Evolutionary conservation across 2,113 vertebrate genomes (phyloP), one percentile per base, ranked within the genome.

Genomic region (Periophthalmodon schlosseri): DNA sequence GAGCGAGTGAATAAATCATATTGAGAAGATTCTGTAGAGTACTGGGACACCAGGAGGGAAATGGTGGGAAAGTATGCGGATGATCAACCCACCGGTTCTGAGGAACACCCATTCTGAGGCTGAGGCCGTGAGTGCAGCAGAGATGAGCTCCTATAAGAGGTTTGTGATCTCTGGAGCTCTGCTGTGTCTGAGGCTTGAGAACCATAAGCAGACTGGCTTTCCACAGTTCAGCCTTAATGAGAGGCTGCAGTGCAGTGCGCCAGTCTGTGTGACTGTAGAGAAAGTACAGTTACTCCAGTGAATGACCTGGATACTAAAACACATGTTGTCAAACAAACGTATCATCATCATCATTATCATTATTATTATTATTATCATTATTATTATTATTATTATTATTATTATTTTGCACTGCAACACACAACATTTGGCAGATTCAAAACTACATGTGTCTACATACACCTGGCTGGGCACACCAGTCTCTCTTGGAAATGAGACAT

Each of bases 1-100:
- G 24, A 28, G 15, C 68, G 34, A 69, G 21, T 58, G 57, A 66
- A 79, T 20, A 23, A 70, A 36, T 33, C 69, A 57, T n/a, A 24
- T 68, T 23, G 63, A 65, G 33, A 63, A 36, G 34, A 20, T 4
- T 47, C 9, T 16, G 0, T 9, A 20, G 52, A 61, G 69, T 24
- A 63, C 28, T 34, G 24, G 46, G 65, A 74, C 15, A 20, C 69
- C 52, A 54, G 79, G 70, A 54, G 67, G 72, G 67, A 64, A 68
- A 64, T 0, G 70, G 78, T 89, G 88, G 87, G 88, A 91, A 87
- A 87, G 81, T 81, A 33, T 14, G 18, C 54, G 81, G 76, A 89
- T 86, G 81, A 88, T 84, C 56, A 72, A 85, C 86, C 87, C 82
- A 89, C 81, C 86, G 50, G 18, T 65, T 47, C 10, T 44, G 60